Conservation (phyloP, 2,113 vertebrate genomes). For the Sturnus vulgaris region DNA sequence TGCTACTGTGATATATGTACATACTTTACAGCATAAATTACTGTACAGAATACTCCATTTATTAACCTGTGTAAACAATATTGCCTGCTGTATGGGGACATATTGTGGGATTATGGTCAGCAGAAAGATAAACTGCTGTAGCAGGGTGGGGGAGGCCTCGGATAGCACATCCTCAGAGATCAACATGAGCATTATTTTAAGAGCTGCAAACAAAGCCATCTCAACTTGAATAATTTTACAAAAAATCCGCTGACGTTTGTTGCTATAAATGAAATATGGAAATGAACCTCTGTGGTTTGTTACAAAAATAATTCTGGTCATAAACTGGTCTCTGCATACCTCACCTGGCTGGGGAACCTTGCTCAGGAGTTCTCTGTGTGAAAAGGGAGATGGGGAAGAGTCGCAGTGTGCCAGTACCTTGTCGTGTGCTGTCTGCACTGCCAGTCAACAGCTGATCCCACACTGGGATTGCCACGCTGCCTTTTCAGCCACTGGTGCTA, state of each 20-base stretch:
- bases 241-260: not conserved
- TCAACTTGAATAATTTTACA: not conserved
- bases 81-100: constrained; percentile 1
- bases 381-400: not conserved
- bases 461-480: fast-evolving
- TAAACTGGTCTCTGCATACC: not conserved
- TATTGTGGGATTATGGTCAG: not conserved
- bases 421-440: fast-evolving
- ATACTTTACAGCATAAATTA: constrained; percentile 69
- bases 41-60: constrained; percentile 41
- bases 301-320: not conserved
- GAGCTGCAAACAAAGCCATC: not conserved
- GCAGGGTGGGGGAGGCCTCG: not conserved
- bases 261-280: not conserved
- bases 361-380: not conserved
- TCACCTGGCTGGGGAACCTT: not conserved
- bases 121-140: not conserved
- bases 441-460: not conserved
- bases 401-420: fast-evolving
- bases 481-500: not conserved
- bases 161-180: not conserved
- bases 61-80: constrained; percentile 35
- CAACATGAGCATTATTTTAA: not conserved
- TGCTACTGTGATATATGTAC: constrained; percentile 36
- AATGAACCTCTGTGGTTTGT: not conserved